Evolutionary conservation across 1,140 invertebrate species (phyloP), one percentile per base, ranked within the genome.

Genomic region (Diachasma alloeum): DNA sequence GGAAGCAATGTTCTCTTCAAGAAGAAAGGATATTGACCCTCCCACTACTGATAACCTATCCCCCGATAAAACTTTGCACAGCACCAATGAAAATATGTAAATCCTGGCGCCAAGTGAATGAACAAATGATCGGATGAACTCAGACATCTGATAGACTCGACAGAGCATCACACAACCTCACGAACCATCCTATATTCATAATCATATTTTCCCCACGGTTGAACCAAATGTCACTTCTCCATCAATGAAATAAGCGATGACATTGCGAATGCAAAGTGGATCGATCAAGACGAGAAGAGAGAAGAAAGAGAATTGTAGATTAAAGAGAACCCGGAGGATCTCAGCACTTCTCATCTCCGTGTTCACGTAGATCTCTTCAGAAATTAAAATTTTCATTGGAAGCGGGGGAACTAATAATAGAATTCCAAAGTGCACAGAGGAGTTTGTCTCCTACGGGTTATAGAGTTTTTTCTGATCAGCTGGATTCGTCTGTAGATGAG

Each of bases 401-500:
- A 53, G 1, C 63, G 67, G 48, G 74, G 63, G 44, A 80, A 80
- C 76, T 80, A 80, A 80, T 80, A 80, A 80, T 80, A 74, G 76
- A 80, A 80, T 80, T 75, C 71, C 59, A 53, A 74, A 76, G 66
- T 78, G 66, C 46, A 66, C 53, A 46, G 42, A 78, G 71, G 22
- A 66, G 66, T 42, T 31, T 66, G 10, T 76, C 77, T 44, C 59
- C 59, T 76, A 37, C 74, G 71, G 74, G 42, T 78, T 73, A 59
- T 36, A 36, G 67, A 75, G 78, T 78, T 76, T 74, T 80, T 76
- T 26, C 39, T 46, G 11, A 24, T 63, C 59, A 63, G 11, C 24
- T 24, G 59, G 24, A 31, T 31, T 63, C 59, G 26, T 31, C 11
- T 26, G 22, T 2, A 31, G 19, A 22, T 56, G 48, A 19, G 48